Percentiles rank a stretch among this genome's conserved stretches.
Evolutionary conservation across 1,140 invertebrate species (phyloP).

Genomic region (Heliconius melpomene): DNA sequence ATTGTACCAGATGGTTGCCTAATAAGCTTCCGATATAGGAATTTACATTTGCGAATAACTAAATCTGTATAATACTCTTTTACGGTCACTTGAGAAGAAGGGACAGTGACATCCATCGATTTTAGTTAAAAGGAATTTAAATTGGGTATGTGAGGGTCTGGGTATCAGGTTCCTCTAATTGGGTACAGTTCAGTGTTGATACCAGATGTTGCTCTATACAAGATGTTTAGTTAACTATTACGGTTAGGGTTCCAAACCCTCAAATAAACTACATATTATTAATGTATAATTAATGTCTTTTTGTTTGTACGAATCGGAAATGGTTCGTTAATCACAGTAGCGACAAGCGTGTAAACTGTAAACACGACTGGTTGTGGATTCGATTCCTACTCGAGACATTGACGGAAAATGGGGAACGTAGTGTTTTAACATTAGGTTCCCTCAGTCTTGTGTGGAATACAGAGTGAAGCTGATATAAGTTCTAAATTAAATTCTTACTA

Average conservation of each 20-base stretch:
- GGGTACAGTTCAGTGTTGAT: background rate
- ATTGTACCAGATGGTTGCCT: background rate
- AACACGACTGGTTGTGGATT: no score
- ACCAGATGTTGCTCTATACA: constrained; percentile 1
- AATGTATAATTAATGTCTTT: no score
- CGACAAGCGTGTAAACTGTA: no score
- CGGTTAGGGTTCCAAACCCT: background rate
- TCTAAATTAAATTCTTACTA: background rate
- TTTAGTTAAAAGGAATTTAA: constrained; percentile 21
- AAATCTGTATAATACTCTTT: background rate
- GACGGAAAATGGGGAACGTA: no score
- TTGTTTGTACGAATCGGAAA: no score
- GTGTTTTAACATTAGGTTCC: background rate
- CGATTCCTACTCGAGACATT: no score
- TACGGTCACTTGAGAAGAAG: constrained; percentile 27
- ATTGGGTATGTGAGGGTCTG: background rate
- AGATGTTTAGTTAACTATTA: background rate
- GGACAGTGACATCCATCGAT: constrained; percentile 20
- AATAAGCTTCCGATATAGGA: background rate
- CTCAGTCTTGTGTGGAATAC: no score
- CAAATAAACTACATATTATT: background rate
- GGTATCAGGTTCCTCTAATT: background rate
- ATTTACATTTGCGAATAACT: constrained; percentile 1
- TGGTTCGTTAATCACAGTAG: no score
- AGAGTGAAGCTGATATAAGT: no score